Conservation (phyloP, 1,140 invertebrate genomes). For the Nephila pilipes region DNA sequence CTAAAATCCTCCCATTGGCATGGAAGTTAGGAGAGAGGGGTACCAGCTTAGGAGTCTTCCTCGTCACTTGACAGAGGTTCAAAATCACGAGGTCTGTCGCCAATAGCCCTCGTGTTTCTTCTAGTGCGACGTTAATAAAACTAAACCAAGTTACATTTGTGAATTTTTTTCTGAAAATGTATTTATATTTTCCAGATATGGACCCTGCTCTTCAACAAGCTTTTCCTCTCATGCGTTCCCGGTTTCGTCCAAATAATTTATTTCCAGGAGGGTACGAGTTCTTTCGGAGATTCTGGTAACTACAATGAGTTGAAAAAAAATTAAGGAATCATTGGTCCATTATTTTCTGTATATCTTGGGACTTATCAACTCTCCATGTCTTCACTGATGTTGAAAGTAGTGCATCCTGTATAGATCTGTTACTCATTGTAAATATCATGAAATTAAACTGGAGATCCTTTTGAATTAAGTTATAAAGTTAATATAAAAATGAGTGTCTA, state of each 20-base stretch:
- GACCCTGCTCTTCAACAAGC: constrained; percentile 45
- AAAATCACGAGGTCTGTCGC: too few relatives aligned
- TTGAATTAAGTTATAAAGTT: too few relatives aligned
- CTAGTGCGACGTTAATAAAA: too few relatives aligned
- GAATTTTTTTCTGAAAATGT: neutral
- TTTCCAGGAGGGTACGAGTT: constrained; percentile 1
- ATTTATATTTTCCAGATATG: neutral
- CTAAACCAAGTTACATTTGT: neutral
- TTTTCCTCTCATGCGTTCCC: constrained; percentile 17
- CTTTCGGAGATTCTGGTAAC: neutral
- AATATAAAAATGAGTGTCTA: too few relatives aligned
- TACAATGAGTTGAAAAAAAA: too few relatives aligned
- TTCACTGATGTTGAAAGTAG: neutral
- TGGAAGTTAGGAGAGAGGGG: too few relatives aligned
- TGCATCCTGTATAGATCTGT: neutral
- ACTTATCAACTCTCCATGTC: neutral
- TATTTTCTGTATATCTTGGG: neutral
- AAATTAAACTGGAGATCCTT: neutral
- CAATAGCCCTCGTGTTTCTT: too few relatives aligned
- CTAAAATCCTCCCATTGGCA: too few relatives aligned
- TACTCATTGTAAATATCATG: constrained; percentile 7
- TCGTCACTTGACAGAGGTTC: too few relatives aligned
- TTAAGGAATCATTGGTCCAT: neutral
- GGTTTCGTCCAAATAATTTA: constrained; percentile 11
- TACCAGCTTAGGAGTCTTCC: too few relatives aligned